phyloP scores from a whole-genome alignment of 2,888 invertebrate genomes.

The Saturnia japonica region DNA sequence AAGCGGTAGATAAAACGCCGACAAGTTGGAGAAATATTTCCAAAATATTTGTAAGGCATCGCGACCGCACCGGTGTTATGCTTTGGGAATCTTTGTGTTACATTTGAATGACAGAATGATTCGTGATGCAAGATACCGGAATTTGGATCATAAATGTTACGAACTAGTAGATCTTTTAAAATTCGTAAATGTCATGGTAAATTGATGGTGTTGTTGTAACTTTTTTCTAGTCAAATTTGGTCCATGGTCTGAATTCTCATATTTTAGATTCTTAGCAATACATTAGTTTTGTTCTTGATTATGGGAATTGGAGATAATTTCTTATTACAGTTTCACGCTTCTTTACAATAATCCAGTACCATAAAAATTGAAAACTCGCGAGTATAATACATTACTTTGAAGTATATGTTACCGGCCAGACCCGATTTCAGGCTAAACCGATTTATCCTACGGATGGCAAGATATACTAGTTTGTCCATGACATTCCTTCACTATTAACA shows the following conservation, averaged over 20 bases:
- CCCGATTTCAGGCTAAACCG: too few relatives aligned
- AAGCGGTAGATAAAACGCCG: conserved; percentile 79
- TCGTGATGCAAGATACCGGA: conserved; percentile 38
- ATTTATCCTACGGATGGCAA: too few relatives aligned
- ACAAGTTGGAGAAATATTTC: conserved; percentile 81
- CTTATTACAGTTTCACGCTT: not conserved
- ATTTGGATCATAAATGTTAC: conserved; percentile 31
- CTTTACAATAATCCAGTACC: not conserved
- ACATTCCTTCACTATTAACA: too few relatives aligned
- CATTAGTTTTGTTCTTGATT: too few relatives aligned
- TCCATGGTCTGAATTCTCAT: not conserved
- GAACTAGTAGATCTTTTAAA: not conserved
- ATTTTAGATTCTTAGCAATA: not conserved
- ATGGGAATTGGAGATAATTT: too few relatives aligned
- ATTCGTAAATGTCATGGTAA: conserved; percentile 20
- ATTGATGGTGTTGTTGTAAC: conserved; percentile 23
- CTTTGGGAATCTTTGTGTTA: conserved; percentile 14
- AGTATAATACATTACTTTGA: too few relatives aligned
- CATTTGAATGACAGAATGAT: conserved; percentile 19
- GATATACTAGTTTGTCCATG: too few relatives aligned
- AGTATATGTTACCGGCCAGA: too few relatives aligned
- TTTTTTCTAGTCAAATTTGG: not conserved
- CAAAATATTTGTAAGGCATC: conserved; percentile 79
- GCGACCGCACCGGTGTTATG: conserved; percentile 47
- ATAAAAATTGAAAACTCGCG: not conserved